A percentile compares a stretch with the other conserved stretches of the same genome.
Evolutionary conservation across 2,113 vertebrate species (phyloP).

Genomic region (Coptodon bakossiorum): DNA sequence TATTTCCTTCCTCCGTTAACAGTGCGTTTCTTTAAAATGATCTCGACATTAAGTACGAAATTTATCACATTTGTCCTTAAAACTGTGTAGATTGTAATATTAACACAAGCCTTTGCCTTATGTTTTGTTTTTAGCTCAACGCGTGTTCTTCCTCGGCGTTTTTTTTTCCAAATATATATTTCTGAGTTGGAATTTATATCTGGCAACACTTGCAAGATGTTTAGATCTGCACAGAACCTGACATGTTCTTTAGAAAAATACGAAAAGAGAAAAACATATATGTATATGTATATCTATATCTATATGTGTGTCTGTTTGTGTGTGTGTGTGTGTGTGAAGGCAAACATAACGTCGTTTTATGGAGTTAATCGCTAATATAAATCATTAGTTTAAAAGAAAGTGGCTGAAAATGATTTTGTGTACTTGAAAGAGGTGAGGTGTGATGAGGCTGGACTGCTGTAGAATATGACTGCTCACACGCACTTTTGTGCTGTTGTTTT

Average conservation of each 20-base stretch:
- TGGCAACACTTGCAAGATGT: background rate
- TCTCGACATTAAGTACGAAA: background rate
- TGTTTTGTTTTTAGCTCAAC: background rate
- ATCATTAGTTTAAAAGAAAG: background rate
- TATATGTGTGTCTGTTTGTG: background rate
- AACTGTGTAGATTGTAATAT: background rate
- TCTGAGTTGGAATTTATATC: background rate
- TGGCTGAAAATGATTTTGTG: background rate
- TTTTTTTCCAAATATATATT: background rate
- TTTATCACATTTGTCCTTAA: background rate
- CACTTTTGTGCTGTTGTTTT: background rate
- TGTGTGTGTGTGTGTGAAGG: background rate
- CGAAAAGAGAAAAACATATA: background rate
- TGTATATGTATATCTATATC: background rate
- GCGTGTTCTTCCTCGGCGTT: background rate
- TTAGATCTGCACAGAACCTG: background rate
- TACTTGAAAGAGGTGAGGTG: background rate
- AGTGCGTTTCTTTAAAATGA: background rate
- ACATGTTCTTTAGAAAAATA: background rate
- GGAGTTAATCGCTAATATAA: background rate
- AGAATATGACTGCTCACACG: constrained; percentile 15
- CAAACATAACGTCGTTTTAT: background rate
- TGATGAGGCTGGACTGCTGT: constrained; percentile 21
- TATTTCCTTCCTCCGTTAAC: background rate
- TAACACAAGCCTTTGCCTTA: background rate